Evolutionary conservation across 2,888 invertebrate species (phyloP).

Genomic region (Agrenia bidenticulata): DNA sequence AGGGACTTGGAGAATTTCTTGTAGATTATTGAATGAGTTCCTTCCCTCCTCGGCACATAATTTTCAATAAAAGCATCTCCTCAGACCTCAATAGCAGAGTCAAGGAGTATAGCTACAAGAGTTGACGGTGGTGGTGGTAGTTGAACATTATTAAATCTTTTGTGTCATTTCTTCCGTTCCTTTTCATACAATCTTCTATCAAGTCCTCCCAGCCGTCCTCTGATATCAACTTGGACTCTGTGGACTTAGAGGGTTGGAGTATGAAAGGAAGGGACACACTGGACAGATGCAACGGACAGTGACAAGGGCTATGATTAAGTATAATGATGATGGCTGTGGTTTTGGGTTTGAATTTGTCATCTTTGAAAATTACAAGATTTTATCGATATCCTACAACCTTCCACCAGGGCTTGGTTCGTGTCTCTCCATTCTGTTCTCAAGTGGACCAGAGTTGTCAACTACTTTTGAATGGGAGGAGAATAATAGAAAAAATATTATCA

Average conservation of each 20-base stretch:
- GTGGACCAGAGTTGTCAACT: no score
- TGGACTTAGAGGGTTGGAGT: no score
- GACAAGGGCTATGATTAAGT: slow-evolving; percentile 21
- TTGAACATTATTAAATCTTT: slow-evolving; percentile 9
- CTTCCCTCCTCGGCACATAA: not conserved
- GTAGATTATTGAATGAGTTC: not conserved
- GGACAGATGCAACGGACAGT: slow-evolving; percentile 20
- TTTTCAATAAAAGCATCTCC: slow-evolving; percentile 5
- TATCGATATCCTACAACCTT: not conserved
- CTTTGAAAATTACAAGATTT: slow-evolving; percentile 7
- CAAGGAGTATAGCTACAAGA: not conserved
- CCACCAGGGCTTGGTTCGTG: no score
- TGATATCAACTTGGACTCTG: no score
- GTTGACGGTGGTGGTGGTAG: slow-evolving; percentile 2
- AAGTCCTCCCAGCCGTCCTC: not conserved
- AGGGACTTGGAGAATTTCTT: not conserved
- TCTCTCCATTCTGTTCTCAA: no score
- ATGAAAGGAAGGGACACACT: not conserved
- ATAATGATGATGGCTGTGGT: slow-evolving; percentile 18
- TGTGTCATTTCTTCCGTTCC: slow-evolving; percentile 9
- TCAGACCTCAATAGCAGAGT: slow-evolving; percentile 1
- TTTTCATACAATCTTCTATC: not conserved
- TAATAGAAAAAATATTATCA: not conserved
- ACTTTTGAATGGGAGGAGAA: not conserved
- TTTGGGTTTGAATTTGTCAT: slow-evolving; percentile 6